phyloP scores from a whole-genome alignment of 2,888 invertebrate genomes.

The Papilio elwesi region DNA sequence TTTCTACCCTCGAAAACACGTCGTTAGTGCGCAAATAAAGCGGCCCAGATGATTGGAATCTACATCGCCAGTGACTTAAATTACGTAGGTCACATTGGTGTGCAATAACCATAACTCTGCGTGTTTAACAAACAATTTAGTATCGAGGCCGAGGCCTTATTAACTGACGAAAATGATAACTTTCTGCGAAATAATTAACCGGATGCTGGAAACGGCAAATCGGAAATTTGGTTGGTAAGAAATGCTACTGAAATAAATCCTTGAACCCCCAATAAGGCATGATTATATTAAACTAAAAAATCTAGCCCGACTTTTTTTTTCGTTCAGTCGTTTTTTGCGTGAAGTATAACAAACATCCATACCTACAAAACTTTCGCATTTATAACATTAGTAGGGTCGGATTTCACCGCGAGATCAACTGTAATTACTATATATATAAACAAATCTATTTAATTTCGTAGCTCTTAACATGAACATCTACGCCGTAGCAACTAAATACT shows the following conservation, averaged over 20 bases:
- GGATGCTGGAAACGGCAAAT: not conserved
- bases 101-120: constrained; percentile 31
- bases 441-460: not conserved
- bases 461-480: not conserved
- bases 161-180: constrained; percentile 7
- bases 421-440: too few species aligned
- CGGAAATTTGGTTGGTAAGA: not conserved
- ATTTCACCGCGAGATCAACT: too few species aligned
- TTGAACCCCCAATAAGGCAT: too few species aligned
- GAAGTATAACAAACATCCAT: too few species aligned
- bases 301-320: too few species aligned
- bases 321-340: too few species aligned
- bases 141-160: constrained; percentile 22
- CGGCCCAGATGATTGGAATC: constrained; percentile 63
- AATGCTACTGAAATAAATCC: too few species aligned
- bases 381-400: too few species aligned
- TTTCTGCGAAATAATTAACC: not conserved
- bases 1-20: constrained; percentile 54
- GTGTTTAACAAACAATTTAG: constrained; percentile 34
- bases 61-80: constrained; percentile 44
- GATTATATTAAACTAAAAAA: too few species aligned
- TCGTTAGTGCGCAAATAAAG: constrained; percentile 51
- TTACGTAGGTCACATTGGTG: constrained; percentile 30
- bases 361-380: too few species aligned
- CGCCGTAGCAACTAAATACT: not conserved